These are phyloP conservation scores for Lottia scabra DNA, from an alignment of 2,888 invertebrate species.

Conservation along the genomic window DNA sequence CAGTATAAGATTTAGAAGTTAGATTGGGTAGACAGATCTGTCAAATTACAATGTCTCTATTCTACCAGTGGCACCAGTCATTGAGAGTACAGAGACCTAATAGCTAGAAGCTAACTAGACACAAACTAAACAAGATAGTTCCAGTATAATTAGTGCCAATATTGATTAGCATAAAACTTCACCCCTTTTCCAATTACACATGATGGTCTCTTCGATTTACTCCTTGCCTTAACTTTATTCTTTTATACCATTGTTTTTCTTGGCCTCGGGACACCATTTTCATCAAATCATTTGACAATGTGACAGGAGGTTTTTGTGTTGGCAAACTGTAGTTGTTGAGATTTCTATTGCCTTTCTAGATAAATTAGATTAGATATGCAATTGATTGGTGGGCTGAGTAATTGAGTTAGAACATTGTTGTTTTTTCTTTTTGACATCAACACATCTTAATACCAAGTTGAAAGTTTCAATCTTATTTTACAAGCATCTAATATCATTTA, in stretches of 20 bases:
- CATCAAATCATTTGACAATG: conserved; percentile 1
- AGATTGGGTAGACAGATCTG: too few species aligned
- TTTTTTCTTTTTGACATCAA: conserved; percentile 2
- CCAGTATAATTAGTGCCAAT: background rate
- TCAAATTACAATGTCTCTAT: too few species aligned
- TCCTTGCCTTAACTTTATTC: background rate
- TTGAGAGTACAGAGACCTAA: too few species aligned
- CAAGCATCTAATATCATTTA: conserved; percentile 1
- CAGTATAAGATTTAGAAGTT: too few species aligned
- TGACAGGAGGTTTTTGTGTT: conserved; percentile 1
- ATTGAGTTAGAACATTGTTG: conserved; percentile 3
- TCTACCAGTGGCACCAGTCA: too few species aligned
- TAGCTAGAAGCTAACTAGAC: too few species aligned
- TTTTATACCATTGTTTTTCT: conserved; percentile 1
- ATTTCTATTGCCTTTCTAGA: background rate
- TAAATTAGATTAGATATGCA: conserved; percentile 6
- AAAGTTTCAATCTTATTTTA: conserved; percentile 5
- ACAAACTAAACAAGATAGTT: too few species aligned
- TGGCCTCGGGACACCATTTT: background rate
- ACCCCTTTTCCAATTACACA: background rate
- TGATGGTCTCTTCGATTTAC: conserved; percentile 4
- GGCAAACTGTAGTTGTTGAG: conserved; percentile 1
- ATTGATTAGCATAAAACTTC: conserved; percentile 1
- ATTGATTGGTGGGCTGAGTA: conserved; percentile 4
- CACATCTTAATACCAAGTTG: background rate